Base-by-base conservation (phyloP, 2,888 invertebrate species). In the Drosophila niveifrons region DNA sequence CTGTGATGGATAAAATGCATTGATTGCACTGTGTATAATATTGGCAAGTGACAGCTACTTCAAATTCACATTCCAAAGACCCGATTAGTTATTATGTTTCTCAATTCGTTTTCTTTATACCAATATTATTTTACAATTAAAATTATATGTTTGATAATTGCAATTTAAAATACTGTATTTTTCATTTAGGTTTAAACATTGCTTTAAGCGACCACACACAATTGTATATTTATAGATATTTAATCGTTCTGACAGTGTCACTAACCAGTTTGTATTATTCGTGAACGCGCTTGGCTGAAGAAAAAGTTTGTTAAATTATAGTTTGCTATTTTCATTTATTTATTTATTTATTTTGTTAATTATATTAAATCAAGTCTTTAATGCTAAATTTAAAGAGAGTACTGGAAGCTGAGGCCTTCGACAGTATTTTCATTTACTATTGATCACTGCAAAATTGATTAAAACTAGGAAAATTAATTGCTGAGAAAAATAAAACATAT, bases 121-220 rank as follows among this genome's bases (percentile, higher is more conserved):
- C 87, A 88, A 87, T 85, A 87, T 79, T 85, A 86, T 85, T 85
- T 85, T 73, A 64, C 87, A 75, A 86, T 85, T 88, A 83, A 88
- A 79, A 72, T 86, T 83, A 74, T 76, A 63, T 74, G 72, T 66
- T 66, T 73, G 58, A 66, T 53, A 64, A 53, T n/a, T 68, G 43
- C 43, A 44, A 56, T 63, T 57, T 41, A 9, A 51, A 73, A 36
- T 57, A 43, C 41, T 50, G 57, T 3, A 10, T 34, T 11, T 51
- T 57, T 36, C 34, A 62, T 52, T 72, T 57, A 64, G 57, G 56
- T 39, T 61, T 53, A 53, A 39, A 48, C 41, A 61, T 57, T 67
- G 48, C 47, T 48, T 29, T 41, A 36, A n/a, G n/a, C 34, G 3
- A 15, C 11, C 31, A 11, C 17, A 18, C 17, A 15, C 52, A 29